These are phyloP conservation scores for Dermolepida albohirtum DNA, from an alignment of 2,888 invertebrate species.

Conservation along the genomic window DNA sequence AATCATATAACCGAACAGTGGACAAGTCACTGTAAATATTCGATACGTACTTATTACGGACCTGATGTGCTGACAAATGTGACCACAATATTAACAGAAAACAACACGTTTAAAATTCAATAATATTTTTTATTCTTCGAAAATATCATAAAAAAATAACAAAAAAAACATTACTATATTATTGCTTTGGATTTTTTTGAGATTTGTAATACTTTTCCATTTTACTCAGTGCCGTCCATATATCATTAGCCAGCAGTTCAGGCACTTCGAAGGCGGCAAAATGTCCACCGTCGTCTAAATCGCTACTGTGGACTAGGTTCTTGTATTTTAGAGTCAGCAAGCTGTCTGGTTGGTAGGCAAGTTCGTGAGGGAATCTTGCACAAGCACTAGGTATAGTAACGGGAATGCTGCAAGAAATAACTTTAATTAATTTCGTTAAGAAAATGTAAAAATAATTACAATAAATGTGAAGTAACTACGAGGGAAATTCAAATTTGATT, in stretches of 20 bases:
- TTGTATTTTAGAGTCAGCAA: slow-evolving; percentile 70
- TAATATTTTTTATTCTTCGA: neutral
- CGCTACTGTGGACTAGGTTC: slow-evolving; percentile 76
- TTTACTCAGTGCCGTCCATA: slow-evolving; percentile 71
- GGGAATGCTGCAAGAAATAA: slow-evolving; percentile 70
- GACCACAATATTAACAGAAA: slow-evolving; percentile 1
- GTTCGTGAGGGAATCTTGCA: slow-evolving; percentile 79
- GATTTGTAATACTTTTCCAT: slow-evolving; percentile 54
- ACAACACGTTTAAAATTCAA: neutral
- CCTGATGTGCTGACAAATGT: no score
- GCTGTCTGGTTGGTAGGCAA: slow-evolving; percentile 70
- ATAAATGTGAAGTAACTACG: no score
- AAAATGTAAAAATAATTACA: no score
- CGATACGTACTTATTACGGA: no score
- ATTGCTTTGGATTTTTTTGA: neutral
- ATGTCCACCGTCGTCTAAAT: slow-evolving; percentile 80
- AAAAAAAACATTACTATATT: neutral
- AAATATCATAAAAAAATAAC: slow-evolving; percentile 7
- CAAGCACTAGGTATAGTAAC: slow-evolving; percentile 78
- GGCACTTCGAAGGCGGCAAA: slow-evolving; percentile 87
- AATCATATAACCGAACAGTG: no score
- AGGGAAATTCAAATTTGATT: no score
- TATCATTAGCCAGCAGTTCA: slow-evolving; percentile 74
- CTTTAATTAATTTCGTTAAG: no score
- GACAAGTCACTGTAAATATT: no score